Evolutionary conservation across 1,140 invertebrate genomes (phyloP), one percentile per base, ranked within the genome.

Genomic region (Drosophila elegans): DNA sequence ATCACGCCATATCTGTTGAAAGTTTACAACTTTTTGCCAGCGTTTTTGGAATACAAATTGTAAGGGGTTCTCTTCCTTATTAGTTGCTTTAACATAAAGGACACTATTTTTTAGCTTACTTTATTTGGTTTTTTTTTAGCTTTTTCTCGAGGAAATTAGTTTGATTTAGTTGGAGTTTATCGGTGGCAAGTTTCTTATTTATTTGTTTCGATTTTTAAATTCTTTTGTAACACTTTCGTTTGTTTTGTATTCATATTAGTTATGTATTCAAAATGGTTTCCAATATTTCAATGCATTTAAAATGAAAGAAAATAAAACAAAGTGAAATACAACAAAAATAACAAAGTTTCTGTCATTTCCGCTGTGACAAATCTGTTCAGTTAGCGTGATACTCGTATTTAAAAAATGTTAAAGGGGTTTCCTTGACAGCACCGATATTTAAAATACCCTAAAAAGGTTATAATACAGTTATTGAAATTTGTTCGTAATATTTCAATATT

Each of bases 1-100:
- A 89, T 88, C 83, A 88, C 83, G 57, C 83, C 79, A 88, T 88
- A 89, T 88, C 84, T 89, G 83, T 82, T 89, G 83, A 88, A 89
- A 83, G 84, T 88, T 89, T 88, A 69, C 62, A 89, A 83, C 67
- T 60, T 55, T 60, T 57, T 59, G 38, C 55, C 59, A 60, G 25
- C 21, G 16, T 38, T 71, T 56, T 38, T 36, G 21, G 49, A 68
- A 71, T 69, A 56, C 67, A 71, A 71, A 71, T 42, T 55, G 11
- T 32, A 12, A 21, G 34, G 27, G 49, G 9, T 1, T 38, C 13
- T 2, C 12, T 3, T 9, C 13, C 63, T 59, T 1, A 2, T 36
- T 38, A 32, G 39, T 66, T 29, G 11, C 3, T 32, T 21, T 3
- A 9, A 29, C 0, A 4, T n/a, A 27, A 10, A 13, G n/a, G 11